Evolutionary conservation across 2,797 vertebrate species (phyloP).

Genomic region (Thripadectes ignobilis): DNA sequence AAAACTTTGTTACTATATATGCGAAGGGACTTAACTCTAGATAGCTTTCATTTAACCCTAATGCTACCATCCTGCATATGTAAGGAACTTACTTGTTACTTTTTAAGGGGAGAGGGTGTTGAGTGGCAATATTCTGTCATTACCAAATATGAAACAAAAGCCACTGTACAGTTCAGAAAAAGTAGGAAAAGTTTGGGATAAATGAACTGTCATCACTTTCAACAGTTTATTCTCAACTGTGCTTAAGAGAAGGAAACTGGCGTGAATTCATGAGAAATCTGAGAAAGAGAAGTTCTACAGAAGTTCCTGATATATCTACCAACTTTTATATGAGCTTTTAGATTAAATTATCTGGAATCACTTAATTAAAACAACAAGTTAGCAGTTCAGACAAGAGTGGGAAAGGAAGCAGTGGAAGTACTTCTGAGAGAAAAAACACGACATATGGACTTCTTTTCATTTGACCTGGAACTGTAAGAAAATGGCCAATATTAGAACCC

Average conservation of each 20-base stretch:
- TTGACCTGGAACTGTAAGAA: not conserved
- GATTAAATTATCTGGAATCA: not conserved
- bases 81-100: not conserved
- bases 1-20: not conserved
- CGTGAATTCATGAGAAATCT: not conserved
- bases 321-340: not conserved
- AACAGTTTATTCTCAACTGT: not conserved
- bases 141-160: not conserved
- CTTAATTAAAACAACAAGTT: not conserved
- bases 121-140: not conserved
- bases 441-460: not conserved
- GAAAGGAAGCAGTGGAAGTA: not conserved
- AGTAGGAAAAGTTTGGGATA: not conserved
- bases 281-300: not conserved
- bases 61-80: rapidly evolving
- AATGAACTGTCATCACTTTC: not conserved
- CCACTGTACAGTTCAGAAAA: not conserved
- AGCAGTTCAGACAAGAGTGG: not conserved
- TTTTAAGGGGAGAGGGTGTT: not conserved
- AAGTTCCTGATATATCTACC: not conserved
- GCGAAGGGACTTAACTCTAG: not conserved
- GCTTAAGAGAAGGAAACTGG: not conserved
- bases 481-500: not conserved
- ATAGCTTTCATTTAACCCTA: not conserved
- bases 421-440: not conserved